A percentile compares a stretch with the other conserved stretches of the same genome.
Conservation (phyloP, 2,888 invertebrate genomes). For the Drosophila flavopinicola region DNA sequence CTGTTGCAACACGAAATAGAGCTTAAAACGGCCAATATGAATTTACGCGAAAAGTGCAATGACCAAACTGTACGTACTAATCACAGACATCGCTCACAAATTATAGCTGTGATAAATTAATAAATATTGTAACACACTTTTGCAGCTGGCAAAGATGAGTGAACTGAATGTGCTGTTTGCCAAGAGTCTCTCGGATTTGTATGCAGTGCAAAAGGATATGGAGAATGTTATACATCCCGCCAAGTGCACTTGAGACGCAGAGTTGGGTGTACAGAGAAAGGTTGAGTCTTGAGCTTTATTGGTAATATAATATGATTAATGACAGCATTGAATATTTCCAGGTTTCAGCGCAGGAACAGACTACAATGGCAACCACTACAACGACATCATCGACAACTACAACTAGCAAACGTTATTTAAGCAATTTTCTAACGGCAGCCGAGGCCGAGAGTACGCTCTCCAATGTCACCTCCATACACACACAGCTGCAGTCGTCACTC, state of each 20-base stretch:
- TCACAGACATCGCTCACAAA: not conserved
- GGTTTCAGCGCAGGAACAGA: constrained; percentile 82
- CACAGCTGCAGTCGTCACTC: constrained; percentile 83
- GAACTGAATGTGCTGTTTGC: constrained; percentile 83
- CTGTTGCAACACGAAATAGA: constrained; percentile 93
- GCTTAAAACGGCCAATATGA: constrained; percentile 86
- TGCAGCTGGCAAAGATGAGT: constrained; percentile 82
- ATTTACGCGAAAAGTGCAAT: constrained; percentile 86
- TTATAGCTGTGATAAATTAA: not conserved
- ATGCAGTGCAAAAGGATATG: constrained; percentile 84
- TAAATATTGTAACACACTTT: not conserved
- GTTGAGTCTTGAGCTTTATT: constrained; percentile 46
- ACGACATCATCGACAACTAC: constrained; percentile 70
- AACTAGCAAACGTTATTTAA: constrained; percentile 76
- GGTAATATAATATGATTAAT: not conserved
- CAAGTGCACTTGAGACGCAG: constrained; percentile 85
- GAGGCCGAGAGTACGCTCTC: constrained; percentile 84
- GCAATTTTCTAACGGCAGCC: constrained; percentile 68
- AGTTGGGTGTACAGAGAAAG: constrained; percentile 80
- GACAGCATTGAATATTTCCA: constrained; percentile 12
- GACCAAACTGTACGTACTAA: constrained; percentile 88
- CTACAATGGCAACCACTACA: constrained; percentile 73
- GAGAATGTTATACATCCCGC: constrained; percentile 83
- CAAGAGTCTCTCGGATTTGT: constrained; percentile 83
- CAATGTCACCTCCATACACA: constrained; percentile 84